phyloP scores from a whole-genome alignment of 2,113 vertebrate species.

The Apodemus sylvaticus region DNA sequence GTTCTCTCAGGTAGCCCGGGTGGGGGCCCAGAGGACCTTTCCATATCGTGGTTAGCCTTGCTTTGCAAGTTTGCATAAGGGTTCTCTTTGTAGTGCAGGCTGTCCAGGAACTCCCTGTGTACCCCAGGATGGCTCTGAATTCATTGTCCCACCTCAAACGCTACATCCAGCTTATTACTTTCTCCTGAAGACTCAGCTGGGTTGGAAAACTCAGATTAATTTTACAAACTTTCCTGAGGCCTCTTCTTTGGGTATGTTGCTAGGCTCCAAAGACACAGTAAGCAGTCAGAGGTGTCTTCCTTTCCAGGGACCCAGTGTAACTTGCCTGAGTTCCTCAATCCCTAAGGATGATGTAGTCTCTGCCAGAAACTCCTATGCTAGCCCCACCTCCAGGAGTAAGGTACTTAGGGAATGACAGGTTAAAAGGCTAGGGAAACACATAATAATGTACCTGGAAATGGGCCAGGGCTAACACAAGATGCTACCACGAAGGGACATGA shows the following conservation, averaged over 20 bases:
- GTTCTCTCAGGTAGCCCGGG: background rate
- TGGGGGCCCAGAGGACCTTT: background rate
- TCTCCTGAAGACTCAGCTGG: background rate
- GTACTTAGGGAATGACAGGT: background rate
- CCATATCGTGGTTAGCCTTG: background rate
- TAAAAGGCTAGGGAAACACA: background rate
- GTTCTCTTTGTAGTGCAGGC: background rate
- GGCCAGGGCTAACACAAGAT: background rate
- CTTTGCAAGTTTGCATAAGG: background rate
- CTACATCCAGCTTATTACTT: background rate
- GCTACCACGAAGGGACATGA: fast-evolving
- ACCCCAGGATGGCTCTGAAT: too few relatives aligned
- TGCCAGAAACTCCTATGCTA: background rate
- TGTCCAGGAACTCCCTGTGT: background rate
- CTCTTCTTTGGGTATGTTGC: background rate
- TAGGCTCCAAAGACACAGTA: background rate
- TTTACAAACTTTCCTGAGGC: background rate
- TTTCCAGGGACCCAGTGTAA: background rate
- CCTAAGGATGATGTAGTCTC: background rate
- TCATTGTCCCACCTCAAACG: background rate
- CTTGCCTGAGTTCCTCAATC: background rate
- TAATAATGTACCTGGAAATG: background rate
- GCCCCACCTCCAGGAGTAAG: background rate
- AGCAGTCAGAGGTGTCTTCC: background rate
- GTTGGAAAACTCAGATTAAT: background rate